These are phyloP conservation scores for Marisa cornuarietis DNA, from an alignment of 1,140 invertebrate species.

Conservation along the genomic window DNA sequence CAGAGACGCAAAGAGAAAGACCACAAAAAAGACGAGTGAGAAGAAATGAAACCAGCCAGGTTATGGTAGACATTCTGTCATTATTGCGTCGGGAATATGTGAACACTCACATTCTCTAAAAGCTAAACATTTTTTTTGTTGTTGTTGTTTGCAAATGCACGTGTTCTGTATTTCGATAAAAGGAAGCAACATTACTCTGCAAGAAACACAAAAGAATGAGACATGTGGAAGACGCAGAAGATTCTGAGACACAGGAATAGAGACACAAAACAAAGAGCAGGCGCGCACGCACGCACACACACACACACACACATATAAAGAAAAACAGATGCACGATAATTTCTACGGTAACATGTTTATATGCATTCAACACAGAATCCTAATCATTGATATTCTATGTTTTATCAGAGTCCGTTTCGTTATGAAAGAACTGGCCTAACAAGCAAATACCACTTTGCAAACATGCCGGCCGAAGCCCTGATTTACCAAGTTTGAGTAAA, in stretches of 20 bases:
- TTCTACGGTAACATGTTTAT: no score
- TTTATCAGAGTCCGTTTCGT: no score
- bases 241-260: neutral
- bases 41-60: neutral
- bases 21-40: no score
- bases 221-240: neutral
- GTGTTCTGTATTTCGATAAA: neutral
- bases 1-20: slow-evolving; percentile 10
- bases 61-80: neutral
- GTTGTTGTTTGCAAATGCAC: neutral
- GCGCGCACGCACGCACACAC: no score
- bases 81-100: neutral
- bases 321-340: neutral
- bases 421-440: no score
- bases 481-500: no score
- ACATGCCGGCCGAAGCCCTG: no score
- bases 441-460: no score
- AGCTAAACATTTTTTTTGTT: neutral
- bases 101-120: slow-evolving; percentile 1
- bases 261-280: no score
- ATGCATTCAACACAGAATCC: no score
- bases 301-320: no score
- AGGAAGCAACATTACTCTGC: neutral
- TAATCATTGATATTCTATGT: no score
- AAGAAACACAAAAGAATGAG: neutral